These are phyloP conservation scores for Polypterus bichir DNA, from an alignment of 2,113 vertebrate genomes.

Conservation along the genomic window DNA sequence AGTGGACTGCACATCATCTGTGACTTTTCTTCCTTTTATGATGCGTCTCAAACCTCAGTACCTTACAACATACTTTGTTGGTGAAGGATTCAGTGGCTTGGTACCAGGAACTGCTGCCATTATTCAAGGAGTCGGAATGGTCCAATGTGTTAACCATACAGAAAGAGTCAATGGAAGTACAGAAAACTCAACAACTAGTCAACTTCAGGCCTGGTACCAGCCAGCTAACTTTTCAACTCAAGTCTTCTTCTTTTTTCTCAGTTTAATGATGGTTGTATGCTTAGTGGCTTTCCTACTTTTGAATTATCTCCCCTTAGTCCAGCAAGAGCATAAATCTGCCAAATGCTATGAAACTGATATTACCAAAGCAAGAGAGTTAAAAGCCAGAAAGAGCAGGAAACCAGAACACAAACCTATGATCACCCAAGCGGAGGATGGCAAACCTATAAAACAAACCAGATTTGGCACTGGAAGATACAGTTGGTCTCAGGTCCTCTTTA, in stretches of 20 bases:
- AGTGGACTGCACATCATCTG: conserved; percentile 70
- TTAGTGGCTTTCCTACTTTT: conserved; percentile 52
- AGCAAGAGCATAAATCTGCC: conserved; percentile 16
- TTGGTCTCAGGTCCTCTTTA: conserved; percentile 38
- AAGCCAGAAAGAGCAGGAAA: conserved; percentile 15
- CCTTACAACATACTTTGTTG: conserved; percentile 61
- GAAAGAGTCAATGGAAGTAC: conserved; percentile 20
- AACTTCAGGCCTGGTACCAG: conserved; percentile 38
- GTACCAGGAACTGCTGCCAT: conserved; percentile 56
- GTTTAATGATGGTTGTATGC: conserved; percentile 54
- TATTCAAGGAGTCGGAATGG: conserved; percentile 51
- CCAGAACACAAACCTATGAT: conserved; percentile 38
- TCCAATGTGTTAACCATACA: conserved; percentile 43
- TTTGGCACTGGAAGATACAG: conserved; percentile 37
- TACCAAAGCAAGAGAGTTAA: conserved; percentile 25
- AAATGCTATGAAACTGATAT: conserved; percentile 18
- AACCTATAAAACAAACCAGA: conserved; percentile 17
- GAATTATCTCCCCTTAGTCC: conserved; percentile 44
- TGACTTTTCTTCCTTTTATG: conserved; percentile 71
- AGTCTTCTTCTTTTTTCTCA: conserved; percentile 59
- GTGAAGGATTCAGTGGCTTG: conserved; percentile 64
- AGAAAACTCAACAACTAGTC: conserved; percentile 6
- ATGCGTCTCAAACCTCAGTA: conserved; percentile 45
- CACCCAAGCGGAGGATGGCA: background rate
- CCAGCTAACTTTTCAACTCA: conserved; percentile 48